A percentile compares a stretch with the other conserved stretches of the same genome.
phyloP scores from a whole-genome alignment of 2,797 vertebrate species.

The Enteromius viviparus region DNA sequence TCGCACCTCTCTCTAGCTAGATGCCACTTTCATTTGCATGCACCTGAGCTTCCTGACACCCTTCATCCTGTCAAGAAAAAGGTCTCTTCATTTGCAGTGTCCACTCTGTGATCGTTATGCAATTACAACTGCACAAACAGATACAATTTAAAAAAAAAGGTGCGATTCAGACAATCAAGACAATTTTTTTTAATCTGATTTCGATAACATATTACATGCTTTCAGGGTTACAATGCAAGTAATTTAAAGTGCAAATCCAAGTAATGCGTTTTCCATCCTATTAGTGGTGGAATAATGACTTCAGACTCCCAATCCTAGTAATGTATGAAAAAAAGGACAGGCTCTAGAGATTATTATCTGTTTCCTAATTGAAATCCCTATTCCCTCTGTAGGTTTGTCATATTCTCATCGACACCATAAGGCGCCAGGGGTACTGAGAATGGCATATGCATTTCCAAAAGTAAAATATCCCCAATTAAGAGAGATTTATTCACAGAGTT shows the following conservation, averaged over 20 bases:
- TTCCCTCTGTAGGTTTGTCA: constrained; percentile 63
- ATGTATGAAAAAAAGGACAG: constrained; percentile 59
- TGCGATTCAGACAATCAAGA: neutral
- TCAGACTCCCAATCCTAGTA: constrained; percentile 63
- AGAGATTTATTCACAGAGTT: constrained; percentile 69
- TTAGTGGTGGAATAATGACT: constrained; percentile 58
- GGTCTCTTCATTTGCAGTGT: constrained; percentile 8
- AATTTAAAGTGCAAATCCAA: constrained; percentile 1
- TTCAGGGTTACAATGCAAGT: constrained; percentile 67
- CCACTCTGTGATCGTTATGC: neutral
- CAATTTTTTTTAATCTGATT: constrained; percentile 24
- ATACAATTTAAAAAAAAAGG: neutral
- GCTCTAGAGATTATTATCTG: constrained; percentile 65
- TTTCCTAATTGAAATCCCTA: constrained; percentile 67
- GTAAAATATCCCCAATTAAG: constrained; percentile 68
- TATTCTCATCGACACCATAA: constrained; percentile 65
- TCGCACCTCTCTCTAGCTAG: constrained; percentile 53
- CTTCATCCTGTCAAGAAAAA: constrained; percentile 25
- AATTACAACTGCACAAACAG: constrained; percentile 10
- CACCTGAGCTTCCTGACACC: constrained; percentile 21
- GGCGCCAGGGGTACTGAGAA: constrained; percentile 53
- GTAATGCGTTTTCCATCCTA: constrained; percentile 47
- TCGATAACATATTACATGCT: constrained; percentile 48
- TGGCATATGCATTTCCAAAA: constrained; percentile 56
- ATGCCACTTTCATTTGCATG: constrained; percentile 25